Conservation (phyloP, 2,797 vertebrate species). For the Neoniphon sammara region DNA sequence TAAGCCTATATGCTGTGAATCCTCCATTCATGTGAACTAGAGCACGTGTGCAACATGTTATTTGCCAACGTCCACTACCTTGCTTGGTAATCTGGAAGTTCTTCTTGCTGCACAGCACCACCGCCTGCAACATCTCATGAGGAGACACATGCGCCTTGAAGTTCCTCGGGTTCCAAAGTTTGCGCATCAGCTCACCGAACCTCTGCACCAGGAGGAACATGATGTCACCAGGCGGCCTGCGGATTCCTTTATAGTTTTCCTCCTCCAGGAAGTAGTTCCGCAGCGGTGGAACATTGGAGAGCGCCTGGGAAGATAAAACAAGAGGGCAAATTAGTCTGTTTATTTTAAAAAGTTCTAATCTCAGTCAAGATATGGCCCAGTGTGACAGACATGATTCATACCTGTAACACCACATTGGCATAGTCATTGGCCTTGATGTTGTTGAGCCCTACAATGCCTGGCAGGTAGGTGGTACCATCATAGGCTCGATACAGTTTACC, state of each 20-base stretch:
- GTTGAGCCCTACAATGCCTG: slow-evolving; percentile 96
- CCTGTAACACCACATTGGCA: slow-evolving; percentile 96
- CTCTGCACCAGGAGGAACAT: slow-evolving; percentile 98
- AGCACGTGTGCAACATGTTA: neutral
- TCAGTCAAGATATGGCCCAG: neutral
- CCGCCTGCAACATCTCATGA: slow-evolving; percentile 98
- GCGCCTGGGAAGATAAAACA: slow-evolving; percentile 78
- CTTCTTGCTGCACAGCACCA: slow-evolving; percentile 98
- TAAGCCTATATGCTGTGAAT: neutral
- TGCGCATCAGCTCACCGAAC: slow-evolving; percentile 97
- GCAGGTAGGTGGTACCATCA: slow-evolving; percentile 95
- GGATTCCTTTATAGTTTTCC: slow-evolving; percentile 92
- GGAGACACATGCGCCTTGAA: slow-evolving; percentile 98
- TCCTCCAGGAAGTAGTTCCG: slow-evolving; percentile 97
- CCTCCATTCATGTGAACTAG: neutral
- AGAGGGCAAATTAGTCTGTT: neutral
- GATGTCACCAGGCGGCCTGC: slow-evolving; percentile 94
- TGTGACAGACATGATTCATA: slow-evolving; percentile 58
- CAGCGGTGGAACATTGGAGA: slow-evolving; percentile 95
- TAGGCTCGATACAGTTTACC: slow-evolving; percentile 95
- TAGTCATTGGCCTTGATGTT: slow-evolving; percentile 99
- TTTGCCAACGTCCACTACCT: slow-evolving; percentile 75
- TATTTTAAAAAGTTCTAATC: neutral
- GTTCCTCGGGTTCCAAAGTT: slow-evolving; percentile 97
- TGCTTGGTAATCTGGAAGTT: slow-evolving; percentile 99